Conservation (phyloP, 2,797 vertebrate genomes). For the Petrocephalus sullivani region DNA sequence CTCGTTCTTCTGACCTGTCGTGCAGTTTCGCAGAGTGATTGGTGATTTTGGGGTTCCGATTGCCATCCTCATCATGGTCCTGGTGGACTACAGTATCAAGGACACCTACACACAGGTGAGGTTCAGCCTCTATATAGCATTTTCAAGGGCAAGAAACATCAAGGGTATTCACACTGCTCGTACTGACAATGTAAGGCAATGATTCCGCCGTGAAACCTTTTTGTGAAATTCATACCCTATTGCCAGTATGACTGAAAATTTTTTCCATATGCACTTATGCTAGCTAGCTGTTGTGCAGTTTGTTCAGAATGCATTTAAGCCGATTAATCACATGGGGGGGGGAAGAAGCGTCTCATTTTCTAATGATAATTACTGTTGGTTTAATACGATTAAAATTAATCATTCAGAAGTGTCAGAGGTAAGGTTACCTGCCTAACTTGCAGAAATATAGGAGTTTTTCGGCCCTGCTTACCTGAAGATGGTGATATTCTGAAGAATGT, state of each 20-base stretch:
- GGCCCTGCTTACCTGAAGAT: background rate
- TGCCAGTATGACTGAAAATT: background rate
- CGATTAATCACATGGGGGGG: background rate
- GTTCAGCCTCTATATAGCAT: background rate
- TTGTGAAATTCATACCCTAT: background rate
- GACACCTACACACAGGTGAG: constrained; percentile 89
- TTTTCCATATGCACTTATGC: background rate
- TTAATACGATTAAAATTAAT: background rate
- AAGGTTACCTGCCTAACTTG: background rate
- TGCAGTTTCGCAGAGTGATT: constrained; percentile 83
- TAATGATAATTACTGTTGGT: background rate
- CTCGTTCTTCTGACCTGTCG: background rate
- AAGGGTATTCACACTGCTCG: background rate
- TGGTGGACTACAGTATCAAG: constrained; percentile 78
- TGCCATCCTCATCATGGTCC: constrained; percentile 91
- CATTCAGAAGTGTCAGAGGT: background rate
- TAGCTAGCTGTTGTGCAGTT: background rate
- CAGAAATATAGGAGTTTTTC: background rate
- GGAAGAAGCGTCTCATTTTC: background rate
- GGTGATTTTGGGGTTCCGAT: constrained; percentile 96
- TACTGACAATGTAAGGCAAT: background rate
- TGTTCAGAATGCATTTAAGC: background rate
- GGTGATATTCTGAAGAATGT: background rate
- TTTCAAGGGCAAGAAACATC: background rate
- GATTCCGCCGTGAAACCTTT: background rate